These are phyloP conservation scores for Acanthis flammea DNA, from an alignment of 2,797 vertebrate genomes.

Conservation along the genomic window DNA sequence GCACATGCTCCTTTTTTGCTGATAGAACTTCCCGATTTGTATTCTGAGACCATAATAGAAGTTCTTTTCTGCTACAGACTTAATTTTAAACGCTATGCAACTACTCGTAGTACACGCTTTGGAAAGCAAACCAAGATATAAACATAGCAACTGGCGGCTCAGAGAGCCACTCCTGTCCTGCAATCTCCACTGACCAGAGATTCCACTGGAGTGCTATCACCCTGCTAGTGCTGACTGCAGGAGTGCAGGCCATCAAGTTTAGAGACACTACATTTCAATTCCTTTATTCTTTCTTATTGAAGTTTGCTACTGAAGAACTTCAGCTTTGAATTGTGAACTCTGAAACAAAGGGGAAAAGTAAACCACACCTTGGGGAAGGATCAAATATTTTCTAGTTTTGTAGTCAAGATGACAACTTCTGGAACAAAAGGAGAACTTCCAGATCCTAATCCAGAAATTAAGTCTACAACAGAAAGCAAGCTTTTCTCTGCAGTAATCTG, in stretches of 20 bases:
- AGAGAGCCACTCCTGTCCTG: not conserved
- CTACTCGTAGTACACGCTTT: not conserved
- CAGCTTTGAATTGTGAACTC: not conserved
- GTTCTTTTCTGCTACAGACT: not conserved
- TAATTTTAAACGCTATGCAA: not conserved
- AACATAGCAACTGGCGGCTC: not conserved
- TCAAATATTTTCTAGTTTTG: not conserved
- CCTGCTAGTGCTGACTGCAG: not conserved
- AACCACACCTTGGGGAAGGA: not conserved
- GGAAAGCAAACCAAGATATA: not conserved
- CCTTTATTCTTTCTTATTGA: not conserved
- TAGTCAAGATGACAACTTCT: not conserved
- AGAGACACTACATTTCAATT: not conserved
- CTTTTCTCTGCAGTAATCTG: not conserved
- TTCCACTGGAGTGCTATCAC: not conserved
- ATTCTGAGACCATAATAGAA: not conserved
- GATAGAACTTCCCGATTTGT: not conserved
- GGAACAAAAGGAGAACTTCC: not conserved
- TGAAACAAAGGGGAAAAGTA: not conserved
- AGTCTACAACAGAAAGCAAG: not conserved
- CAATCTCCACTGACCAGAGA: not conserved
- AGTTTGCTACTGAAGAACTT: not conserved
- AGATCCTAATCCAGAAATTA: not conserved
- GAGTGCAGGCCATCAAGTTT: not conserved
- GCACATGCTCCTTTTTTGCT: not conserved